Evolutionary conservation across 92 coral and sea anemone genomes (phyloP), one percentile per base, ranked within the genome.

Genomic region (Montipora capitata): DNA sequence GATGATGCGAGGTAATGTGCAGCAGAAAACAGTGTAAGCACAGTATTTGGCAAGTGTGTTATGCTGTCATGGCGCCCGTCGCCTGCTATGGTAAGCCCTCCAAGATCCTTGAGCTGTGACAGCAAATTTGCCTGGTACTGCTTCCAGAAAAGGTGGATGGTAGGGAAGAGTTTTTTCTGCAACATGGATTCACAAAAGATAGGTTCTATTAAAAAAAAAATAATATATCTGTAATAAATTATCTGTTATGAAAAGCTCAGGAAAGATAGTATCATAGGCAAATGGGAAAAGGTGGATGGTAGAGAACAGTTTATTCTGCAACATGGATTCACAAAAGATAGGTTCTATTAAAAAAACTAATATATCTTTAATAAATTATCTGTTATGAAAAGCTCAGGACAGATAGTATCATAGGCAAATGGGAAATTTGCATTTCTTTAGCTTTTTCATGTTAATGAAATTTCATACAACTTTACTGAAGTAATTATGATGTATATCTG

Each of bases 21-120:
- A 81, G 79, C 92, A 89, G 87, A 73, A 89, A 63, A 91, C 51
- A 66, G 81, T 76, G 59, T 91, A 91, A 11, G 88, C 94, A 87
- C 94, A 87, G 35, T 91, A 91, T 76, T 91, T 86, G 39, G 94
- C 91, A 67, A 72, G 45, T 91, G 94, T 11, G 91, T 91, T 80
- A 86, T 86, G 68, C 91, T 91, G 52, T 91, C 85, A 41, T 87
- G 88, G 73, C 88, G 69, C 68, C 92, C 84, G 18, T 89, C 92
- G 42, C 92, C 92, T 56, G 80, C 81, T 74, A 80, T 78, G 72
- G 79, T 81, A 12, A 81, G 51, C 62, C 68, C 87, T 71, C 85
- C 75, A 38, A 88, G 65, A 5, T 77, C 85, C 82, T 80, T 88
- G 43, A 88, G 76, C 80, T 88, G 68, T n/a, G 85, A 57, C 11